A percentile compares a stretch with the other conserved stretches of the same genome.
Evolutionary conservation across 1,140 invertebrate genomes (phyloP).

Genomic region (Galendromus occidentalis): DNA sequence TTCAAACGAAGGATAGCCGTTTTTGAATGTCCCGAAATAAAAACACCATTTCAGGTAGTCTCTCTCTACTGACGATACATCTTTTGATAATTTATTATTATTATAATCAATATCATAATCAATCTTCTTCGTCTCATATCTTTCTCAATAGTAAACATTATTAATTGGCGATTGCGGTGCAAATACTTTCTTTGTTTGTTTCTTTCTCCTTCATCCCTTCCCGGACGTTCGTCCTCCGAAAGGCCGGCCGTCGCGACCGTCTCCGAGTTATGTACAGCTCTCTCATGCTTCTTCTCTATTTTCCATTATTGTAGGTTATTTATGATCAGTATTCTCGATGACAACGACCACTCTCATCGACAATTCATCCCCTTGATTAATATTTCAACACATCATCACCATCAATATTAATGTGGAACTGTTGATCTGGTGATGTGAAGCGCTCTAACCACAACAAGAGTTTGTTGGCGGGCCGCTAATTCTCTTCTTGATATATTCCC

Average conservation of each 20-base stretch:
- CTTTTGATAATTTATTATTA: neutral
- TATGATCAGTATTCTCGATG: neutral
- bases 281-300: neutral
- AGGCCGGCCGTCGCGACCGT: neutral
- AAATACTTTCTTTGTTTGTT: constrained; percentile 8
- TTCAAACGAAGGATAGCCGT: too few species aligned
- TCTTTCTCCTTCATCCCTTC: neutral
- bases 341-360: too few species aligned
- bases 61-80: constrained; percentile 1
- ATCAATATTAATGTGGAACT: too few species aligned
- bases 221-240: neutral
- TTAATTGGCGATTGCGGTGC: constrained; percentile 11
- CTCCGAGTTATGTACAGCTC: neutral
- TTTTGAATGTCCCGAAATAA: too few species aligned
- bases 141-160: constrained; percentile 10
- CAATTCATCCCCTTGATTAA: too few species aligned
- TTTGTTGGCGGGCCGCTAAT: too few species aligned
- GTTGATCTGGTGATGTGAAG: too few species aligned
- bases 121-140: too few species aligned
- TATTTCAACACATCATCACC: too few species aligned
- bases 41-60: neutral
- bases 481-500: too few species aligned
- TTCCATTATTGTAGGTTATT: neutral
- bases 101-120: neutral
- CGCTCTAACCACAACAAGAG: too few species aligned